Evolutionary conservation across 1,140 invertebrate genomes (phyloP), one percentile per base, ranked within the genome.

Genomic region (Drosophila sucinea): DNA sequence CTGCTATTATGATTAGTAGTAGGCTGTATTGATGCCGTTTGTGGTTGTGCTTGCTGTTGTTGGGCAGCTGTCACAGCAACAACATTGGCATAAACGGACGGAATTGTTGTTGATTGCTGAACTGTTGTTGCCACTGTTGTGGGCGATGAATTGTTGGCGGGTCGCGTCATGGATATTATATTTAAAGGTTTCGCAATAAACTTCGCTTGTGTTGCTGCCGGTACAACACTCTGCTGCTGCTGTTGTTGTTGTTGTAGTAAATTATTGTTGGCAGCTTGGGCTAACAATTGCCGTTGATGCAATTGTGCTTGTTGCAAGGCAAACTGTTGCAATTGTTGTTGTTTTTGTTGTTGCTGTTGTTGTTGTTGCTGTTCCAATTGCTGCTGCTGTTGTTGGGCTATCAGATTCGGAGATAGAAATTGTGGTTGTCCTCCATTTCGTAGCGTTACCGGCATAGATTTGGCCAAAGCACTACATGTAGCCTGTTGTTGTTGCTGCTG

Each of bases 201-300:
- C 56, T 91, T 91, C 1, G 85, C 25, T 58, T 90, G 77, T 87
- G 93, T 56, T 81, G 90, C 56, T 81, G 91, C 84, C 68, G 92
- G 92, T 3, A 92, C 72, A 33, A 92, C 72, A 73, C 91, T 87
- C 35, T 33, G 74, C 11, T 71, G 68, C n/a, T 71, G 69, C 6
- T 81, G 86, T 3, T 79, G 77, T 32, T 92, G 91, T 29, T 92
- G 92, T 81, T 81, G 93, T 84, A 57, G 7, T 4, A 89, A 54
- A 78, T 84, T 87, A 47, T 84, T 87, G 47, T 89, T 87, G 1
- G 83, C 83, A 8, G 84, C 84, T 40, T 87, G 83, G 1, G 83
- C 82, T 27, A 87, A 51, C 3, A 89, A 47, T 55, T 87, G 84
- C 4, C 80, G 70, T 23, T 89, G 86, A 73, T 90, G 86, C 3